Base-by-base conservation (phyloP, 1,140 invertebrate species). In the Cheumatopsyche charites region DNA sequence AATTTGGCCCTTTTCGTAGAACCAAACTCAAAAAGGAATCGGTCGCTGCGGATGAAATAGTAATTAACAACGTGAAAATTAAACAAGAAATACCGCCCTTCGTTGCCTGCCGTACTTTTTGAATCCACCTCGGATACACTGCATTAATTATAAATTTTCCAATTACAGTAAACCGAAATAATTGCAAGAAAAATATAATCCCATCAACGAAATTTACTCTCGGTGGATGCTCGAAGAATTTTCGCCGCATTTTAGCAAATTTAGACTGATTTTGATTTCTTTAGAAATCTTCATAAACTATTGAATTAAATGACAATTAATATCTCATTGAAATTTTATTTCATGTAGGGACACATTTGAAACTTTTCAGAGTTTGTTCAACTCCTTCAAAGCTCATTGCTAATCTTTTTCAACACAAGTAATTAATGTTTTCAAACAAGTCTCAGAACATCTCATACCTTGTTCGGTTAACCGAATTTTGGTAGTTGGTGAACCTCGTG, bases 31-130 rank as follows among this genome's bases (percentile, higher is more conserved):
- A 58, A 58, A 58, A 21, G 55, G 55, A 58, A 58, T 58, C 55
- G 21, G 55, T 26, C 23, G 55, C 23, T 25, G 21, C 17, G 21
- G 17, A 21, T 26, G 55, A 58, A 58, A 58, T 58, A 58, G 55
- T 58, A 58, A 58, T 58, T 58, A 58, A 21, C 55, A 23, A 19
- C 7, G 55, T 21, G 21, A 19, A 58, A 58, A 58, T 58, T 58
- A 58, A 58, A 25, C 55, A 23, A 23, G 55, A 58, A 58, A 58
- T 9, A 19, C 11, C n/a, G 55, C 13, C 21, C 1, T 5, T 19
- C 23, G 13, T 23, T 58, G 21, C 12, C 12, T 58, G 9, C 23
- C 15, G 47, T 1, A 52, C 47, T 52, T 52, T 17, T 17, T 7
- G 47, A 9, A 52, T 52, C 7, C 9, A 17, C 47, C 19, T 7